Conservation (phyloP, 2,888 invertebrate genomes). For the Esperia sulphurella region DNA sequence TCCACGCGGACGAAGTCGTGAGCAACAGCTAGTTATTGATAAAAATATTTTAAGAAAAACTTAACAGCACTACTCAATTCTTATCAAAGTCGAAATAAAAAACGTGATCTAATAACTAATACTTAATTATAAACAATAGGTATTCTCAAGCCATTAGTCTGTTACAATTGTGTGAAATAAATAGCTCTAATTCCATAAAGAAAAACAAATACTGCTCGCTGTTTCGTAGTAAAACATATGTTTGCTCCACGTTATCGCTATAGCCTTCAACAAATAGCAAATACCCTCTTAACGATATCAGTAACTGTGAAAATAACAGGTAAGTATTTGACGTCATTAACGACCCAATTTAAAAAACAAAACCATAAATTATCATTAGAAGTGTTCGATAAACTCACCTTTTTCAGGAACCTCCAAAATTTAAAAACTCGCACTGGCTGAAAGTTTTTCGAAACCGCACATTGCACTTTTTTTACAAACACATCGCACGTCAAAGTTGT, state of each 20-base stretch:
- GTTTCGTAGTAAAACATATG: constrained; percentile 1
- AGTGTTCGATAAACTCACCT: constrained; percentile 12
- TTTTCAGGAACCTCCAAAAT: constrained; percentile 19
- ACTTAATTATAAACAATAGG: background rate
- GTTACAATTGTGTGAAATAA: background rate
- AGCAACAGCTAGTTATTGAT: too few relatives aligned
- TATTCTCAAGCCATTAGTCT: background rate
- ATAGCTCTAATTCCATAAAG: background rate
- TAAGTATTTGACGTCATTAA: background rate
- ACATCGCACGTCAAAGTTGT: constrained; percentile 6
- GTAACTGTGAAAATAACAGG: background rate
- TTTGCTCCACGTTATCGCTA: constrained; percentile 9
- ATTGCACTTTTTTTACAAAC: constrained; percentile 16
- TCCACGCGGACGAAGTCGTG: too few relatives aligned
- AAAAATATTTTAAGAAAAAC: background rate
- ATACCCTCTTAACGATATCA: constrained; percentile 2
- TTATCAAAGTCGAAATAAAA: background rate
- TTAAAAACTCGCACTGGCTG: constrained; percentile 16
- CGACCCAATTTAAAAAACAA: constrained; percentile 1
- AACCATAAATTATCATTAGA: background rate
- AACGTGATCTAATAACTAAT: background rate
- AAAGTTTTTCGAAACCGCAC: constrained; percentile 5
- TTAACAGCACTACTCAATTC: too few relatives aligned
- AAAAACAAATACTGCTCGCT: background rate
- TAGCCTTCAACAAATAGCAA: constrained; percentile 8